phyloP scores from a whole-genome alignment of 2,888 invertebrate genomes.

The Elegia similella region DNA sequence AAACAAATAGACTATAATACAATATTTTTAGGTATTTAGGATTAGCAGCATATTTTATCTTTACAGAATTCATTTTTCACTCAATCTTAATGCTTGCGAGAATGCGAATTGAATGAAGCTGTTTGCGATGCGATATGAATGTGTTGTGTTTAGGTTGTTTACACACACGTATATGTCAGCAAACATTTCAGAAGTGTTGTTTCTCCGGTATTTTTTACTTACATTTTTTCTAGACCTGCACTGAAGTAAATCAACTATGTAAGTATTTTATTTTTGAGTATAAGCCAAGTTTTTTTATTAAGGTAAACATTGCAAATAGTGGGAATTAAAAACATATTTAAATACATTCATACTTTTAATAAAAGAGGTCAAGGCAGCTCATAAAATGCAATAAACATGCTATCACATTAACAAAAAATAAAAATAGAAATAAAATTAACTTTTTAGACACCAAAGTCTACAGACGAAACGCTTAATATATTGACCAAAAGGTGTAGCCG shows the following conservation, averaged over 20 bases:
- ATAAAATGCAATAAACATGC: not conserved
- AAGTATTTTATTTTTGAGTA: too few relatives aligned
- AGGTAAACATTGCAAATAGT: not conserved
- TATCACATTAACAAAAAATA: not conserved
- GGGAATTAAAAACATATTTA: not conserved
- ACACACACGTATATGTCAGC: not conserved
- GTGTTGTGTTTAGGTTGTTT: not conserved
- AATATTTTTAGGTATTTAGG: conserved; percentile 4
- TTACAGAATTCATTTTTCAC: not conserved
- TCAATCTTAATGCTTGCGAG: not conserved
- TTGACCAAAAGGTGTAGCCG: not conserved
- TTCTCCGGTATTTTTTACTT: not conserved
- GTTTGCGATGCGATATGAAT: not conserved
- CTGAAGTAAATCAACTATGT: too few relatives aligned
- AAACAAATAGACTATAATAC: conserved; percentile 1
- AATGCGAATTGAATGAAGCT: conserved; percentile 8
- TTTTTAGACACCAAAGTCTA: not conserved
- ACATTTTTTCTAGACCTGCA: too few relatives aligned
- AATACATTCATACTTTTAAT: not conserved
- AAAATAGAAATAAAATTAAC: not conserved
- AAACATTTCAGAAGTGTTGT: not conserved
- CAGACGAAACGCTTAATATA: not conserved
- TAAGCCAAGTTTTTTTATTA: too few relatives aligned
- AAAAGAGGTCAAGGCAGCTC: not conserved
- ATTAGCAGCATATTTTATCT: not conserved